Base-by-base conservation (phyloP, 2,888 invertebrate species). In the Bellardia pandia region DNA sequence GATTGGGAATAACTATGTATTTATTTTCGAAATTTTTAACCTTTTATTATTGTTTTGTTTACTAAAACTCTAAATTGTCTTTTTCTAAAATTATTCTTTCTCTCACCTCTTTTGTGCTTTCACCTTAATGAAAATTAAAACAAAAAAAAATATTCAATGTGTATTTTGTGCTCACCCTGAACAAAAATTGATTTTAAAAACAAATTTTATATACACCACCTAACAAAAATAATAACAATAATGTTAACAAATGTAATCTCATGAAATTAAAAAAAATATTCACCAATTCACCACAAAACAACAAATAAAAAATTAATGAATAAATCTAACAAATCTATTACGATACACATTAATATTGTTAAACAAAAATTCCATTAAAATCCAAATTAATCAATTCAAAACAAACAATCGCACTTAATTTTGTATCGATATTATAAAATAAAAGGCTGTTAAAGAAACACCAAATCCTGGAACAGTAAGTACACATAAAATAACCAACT, bases 391-490 rank as follows among this genome's bases (percentile, higher is more conserved):
- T 40, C 80, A 86, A 79, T 69, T 85, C 72, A 76, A 75, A 72
- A 89, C 89, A 89, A 91, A 90, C 90, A 89, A 81, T 86, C 80
- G 82, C 88, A 88, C 78, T 85, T 89, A 83, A 89, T 90, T 90
- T 89, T 88, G 86, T 80, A 85, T 85, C 86, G 58, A 88, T 86
- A 88, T 89, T 89, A 45, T 64, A 64, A 83, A 53, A 72, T 77
- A 64, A 89, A 89, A 96, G 96, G 95, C 96, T 94, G 96, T 96
- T 94, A 96, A 96, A 95, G 95, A 95, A 93, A 95, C 95, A 91
- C 94, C 95, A 94, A 96, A 95, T 94, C 95, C 95, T 93, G 96
- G 96, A 94, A 96, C 95, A 95, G 95, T 95, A 95, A 94, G 95
- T 95, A 94, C 91, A 89, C 86, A 40, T 66, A 53, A 76, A 79